Evolutionary conservation across 2,888 invertebrate species (phyloP).

Genomic region (Alentia gelatinosa): DNA sequence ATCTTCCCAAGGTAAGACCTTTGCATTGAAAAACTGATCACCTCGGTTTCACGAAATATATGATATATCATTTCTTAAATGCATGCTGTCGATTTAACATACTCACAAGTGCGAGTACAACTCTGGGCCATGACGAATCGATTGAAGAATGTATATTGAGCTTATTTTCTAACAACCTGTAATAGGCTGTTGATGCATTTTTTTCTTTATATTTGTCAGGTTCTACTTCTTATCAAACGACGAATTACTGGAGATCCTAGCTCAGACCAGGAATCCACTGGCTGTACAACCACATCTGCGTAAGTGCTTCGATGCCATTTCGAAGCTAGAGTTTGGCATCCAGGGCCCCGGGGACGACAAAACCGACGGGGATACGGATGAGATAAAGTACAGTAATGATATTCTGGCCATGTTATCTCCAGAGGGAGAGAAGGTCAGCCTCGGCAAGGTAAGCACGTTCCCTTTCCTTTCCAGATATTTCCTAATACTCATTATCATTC

Average conservation of each 20-base stretch:
- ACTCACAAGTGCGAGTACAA: no score
- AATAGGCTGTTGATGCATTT: no score
- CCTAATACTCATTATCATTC: no score
- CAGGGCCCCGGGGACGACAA: slow-evolving; percentile 69
- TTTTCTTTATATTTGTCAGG: slow-evolving; percentile 76
- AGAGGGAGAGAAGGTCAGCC: slow-evolving; percentile 90
- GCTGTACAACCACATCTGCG: slow-evolving; percentile 94
- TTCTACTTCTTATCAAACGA: slow-evolving; percentile 95
- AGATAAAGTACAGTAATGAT: slow-evolving; percentile 85
- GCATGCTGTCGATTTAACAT: no score
- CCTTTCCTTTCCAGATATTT: no score
- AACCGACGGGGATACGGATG: slow-evolving; percentile 68
- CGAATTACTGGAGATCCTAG: slow-evolving; percentile 92
- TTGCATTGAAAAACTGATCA: no score
- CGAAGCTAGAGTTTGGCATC: slow-evolving; percentile 80
- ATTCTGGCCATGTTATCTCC: slow-evolving; percentile 94
- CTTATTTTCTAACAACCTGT: no score
- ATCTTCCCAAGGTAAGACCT: slow-evolving; percentile 87
- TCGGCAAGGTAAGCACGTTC: slow-evolving; percentile 87
- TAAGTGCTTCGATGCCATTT: slow-evolving; percentile 87
- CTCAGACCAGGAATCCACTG: slow-evolving; percentile 91
- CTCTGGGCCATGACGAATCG: no score
- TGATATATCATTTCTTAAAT: no score
- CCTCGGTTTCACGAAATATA: no score
- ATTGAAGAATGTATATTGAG: no score